Conservation (phyloP, 2,113 vertebrate genomes). For the Montifringilla adamsi region DNA sequence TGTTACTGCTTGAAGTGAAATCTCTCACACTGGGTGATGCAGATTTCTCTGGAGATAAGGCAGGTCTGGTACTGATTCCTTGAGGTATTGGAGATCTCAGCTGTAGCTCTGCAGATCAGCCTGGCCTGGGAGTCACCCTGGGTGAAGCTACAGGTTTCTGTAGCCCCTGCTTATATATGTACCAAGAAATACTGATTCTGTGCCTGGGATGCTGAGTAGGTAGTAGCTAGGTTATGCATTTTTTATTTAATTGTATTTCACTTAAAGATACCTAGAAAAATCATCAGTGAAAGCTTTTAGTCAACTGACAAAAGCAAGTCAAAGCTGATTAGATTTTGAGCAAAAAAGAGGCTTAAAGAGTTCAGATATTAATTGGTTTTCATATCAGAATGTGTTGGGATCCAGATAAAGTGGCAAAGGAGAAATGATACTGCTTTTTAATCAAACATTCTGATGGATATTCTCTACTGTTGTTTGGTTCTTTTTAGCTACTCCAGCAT, state of each 20-base stretch:
- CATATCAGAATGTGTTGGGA: background rate
- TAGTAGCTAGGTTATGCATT: background rate
- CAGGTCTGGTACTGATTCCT: background rate
- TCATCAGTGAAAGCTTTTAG: background rate
- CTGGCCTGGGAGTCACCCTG: background rate
- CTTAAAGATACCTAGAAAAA: background rate
- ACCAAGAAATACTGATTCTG: background rate
- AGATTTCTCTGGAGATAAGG: background rate
- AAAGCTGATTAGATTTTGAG: background rate
- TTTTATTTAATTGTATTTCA: background rate
- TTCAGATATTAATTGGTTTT: background rate
- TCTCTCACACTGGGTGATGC: background rate
- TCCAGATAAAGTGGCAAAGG: background rate
- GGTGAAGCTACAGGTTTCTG: background rate
- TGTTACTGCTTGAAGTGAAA: background rate
- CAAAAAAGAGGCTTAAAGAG: background rate
- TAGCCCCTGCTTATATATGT: background rate
- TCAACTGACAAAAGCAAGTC: background rate
- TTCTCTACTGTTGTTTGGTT: background rate
- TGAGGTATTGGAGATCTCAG: background rate
- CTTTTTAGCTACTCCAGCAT: constrained; percentile 88
- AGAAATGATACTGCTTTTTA: background rate
- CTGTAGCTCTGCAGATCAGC: background rate
- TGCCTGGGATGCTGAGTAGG: background rate
- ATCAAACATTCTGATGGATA: background rate